Base-by-base conservation (phyloP, 2,888 invertebrate species). In the Pyrrhosoma nymphula region DNA sequence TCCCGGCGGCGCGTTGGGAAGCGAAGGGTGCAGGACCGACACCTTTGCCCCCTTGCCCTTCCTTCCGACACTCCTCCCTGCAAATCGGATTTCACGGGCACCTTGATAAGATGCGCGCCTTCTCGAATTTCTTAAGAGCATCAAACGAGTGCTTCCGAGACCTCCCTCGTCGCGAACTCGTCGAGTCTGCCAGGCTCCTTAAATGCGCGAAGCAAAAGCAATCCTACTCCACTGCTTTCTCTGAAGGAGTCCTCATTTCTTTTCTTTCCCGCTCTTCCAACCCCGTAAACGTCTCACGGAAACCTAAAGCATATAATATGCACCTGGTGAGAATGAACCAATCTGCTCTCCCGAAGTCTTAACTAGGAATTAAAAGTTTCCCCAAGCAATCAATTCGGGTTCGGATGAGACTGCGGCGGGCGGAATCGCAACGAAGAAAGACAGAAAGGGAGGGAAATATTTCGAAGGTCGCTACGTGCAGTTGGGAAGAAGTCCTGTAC, bases 41-140 rank as follows among this genome's bases (percentile, higher is more conserved):
- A 63, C 23, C 63, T 63, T 18, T 23, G 18, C 20, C 63, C 63
- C 23, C 20, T 4, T 60, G 60, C 20, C 16, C 18, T 20, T 56
- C 56, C 56, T 16, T 2, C 60, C 60, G 60, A 20, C 20, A 20
- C 47, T 47, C 12, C 60, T 60, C 60, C 18, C n/a, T 6, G 26
- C n/a, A 82, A 82, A 82, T 82, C 35, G 82, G 82, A 82, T 82
- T 82, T 82, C 82, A 35, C 82, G 35, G 82, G 82, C 82, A 82
- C 82, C 82, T 82, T 82, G 82, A 82, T 82, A 82, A 82, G 82
- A 82, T 82, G 35, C 26, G 35, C 82, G 16, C 82, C 82, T 82
- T 82, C 82, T 14, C 16, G 35, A 82, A 82, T 82, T 14, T 82
- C 82, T 82, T 35, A 30, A 35, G 35, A 82, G 82, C 82, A 14